Evolutionary conservation across 2,113 vertebrate species (phyloP).

Genomic region (Sylvicapra grimmia): DNA sequence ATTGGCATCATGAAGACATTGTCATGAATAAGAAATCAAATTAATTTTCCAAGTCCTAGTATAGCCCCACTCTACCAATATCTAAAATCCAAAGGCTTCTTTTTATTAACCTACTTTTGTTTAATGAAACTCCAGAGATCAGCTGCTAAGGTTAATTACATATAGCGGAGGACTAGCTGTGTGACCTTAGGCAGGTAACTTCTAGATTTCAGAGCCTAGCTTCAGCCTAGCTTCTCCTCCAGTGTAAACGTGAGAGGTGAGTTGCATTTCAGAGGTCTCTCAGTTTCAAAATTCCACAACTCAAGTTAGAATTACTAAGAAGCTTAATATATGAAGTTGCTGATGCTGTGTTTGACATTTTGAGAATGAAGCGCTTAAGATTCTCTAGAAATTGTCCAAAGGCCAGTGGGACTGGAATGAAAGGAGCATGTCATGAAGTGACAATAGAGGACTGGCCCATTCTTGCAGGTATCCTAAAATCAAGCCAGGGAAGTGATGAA

Average conservation of each 20-base stretch:
- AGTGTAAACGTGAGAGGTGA: neutral
- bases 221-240: slow-evolving; percentile 5
- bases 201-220: neutral
- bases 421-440: neutral
- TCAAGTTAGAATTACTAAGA: neutral
- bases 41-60: slow-evolving; percentile 46
- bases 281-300: neutral
- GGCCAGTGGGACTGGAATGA: neutral
- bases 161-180: neutral
- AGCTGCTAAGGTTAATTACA: slow-evolving; percentile 56
- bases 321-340: neutral
- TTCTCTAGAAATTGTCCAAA: neutral
- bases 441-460: neutral
- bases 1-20: slow-evolving; percentile 15
- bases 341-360: neutral
- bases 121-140: slow-evolving; percentile 54
- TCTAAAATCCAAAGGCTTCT: slow-evolving; percentile 56
- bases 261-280: neutral
- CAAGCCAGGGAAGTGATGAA: neutral
- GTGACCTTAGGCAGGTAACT: slow-evolving; percentile 26
- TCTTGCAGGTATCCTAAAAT: neutral
- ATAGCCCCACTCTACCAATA: slow-evolving; percentile 28
- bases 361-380: neutral
- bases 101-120: slow-evolving; percentile 67
- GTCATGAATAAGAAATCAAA: slow-evolving; percentile 57